phyloP scores from a whole-genome alignment of 92 coral and sea anemone species.

The Scolanthus callimorphus region DNA sequence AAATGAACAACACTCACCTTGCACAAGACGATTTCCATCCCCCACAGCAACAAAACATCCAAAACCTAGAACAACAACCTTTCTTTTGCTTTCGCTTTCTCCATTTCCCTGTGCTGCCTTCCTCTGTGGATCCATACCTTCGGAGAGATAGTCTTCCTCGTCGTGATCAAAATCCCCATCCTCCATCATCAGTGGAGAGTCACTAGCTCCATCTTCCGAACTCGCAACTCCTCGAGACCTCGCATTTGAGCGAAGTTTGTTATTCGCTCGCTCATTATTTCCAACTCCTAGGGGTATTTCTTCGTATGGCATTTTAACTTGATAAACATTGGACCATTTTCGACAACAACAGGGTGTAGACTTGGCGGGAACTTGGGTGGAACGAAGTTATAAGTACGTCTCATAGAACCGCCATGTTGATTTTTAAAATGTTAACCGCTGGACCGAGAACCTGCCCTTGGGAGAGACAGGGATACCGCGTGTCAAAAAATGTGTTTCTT shows the following conservation, averaged over 20 bases:
- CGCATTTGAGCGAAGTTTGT: constrained; percentile 10
- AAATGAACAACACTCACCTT: constrained; percentile 23
- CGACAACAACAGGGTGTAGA: background rate
- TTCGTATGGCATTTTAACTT: constrained; percentile 86
- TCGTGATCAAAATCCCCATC: constrained; percentile 67
- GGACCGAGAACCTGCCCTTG: background rate
- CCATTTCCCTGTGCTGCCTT: constrained; percentile 50
- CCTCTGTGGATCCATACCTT: constrained; percentile 84
- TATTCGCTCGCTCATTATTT: constrained; percentile 13
- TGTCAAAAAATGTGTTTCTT: no score
- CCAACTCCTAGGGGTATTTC: constrained; percentile 59
- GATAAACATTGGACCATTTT: no score
- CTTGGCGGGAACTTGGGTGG: background rate
- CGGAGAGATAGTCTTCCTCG: constrained; percentile 76
- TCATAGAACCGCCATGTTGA: constrained; percentile 1
- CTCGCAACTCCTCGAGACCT: constrained; percentile 11
- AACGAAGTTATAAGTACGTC: constrained; percentile 10
- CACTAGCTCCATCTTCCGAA: constrained; percentile 38
- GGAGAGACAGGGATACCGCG: background rate
- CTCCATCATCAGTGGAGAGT: constrained; percentile 69
- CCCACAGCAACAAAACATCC: constrained; percentile 66
- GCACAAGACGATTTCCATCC: constrained; percentile 46
- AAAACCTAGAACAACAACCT: constrained; percentile 62
- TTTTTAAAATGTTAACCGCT: background rate
- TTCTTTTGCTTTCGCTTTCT: constrained; percentile 52